Evolutionary conservation across 2,888 invertebrate genomes (phyloP), one percentile per base, ranked within the genome.

Genomic region (Terebella lapidaria): DNA sequence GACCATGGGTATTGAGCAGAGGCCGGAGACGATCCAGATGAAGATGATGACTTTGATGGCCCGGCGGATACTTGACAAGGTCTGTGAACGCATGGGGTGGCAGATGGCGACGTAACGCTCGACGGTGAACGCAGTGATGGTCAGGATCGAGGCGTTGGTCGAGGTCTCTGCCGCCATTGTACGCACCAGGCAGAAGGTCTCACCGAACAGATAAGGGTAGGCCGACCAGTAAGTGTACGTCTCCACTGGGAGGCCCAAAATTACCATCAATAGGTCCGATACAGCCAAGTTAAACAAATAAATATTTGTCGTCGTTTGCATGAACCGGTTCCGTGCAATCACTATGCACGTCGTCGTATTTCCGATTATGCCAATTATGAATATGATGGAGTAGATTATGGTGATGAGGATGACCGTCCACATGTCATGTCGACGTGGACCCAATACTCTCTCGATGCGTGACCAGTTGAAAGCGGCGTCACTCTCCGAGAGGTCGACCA

Each of bases 281-380:
- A 92, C 82, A n/a, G 94, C 92, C 80, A 94, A 82, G 75, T 90
- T 92, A 83, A 93, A 91, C 53, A 94, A 84, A 76, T 94, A 94
- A 76, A 91, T 93, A 77, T 94, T 94, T 0, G 94, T 94, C 0
- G 92, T 89, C 0, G 92, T 91, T 72, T 91, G 92, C 88, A 94
- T 88, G 5, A 88, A 86, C 0, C 87, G 85, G 74, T 92, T 90
- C 27, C 86, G 85, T 3, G 88, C 85, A 57, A 94, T 92, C n/a
- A 94, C 93, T 49, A 89, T 84, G 74, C 93, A 93, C 3, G 93
- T 92, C 1, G 88, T 86, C 29, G 89, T 82, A 75, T 94, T 94
- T 2, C 94, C 94, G 53, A 90, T 82, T 46, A 92, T 85, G 0
- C 93, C 93, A 0, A 90, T 89, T 45, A 90, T 77, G 74, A 90